phyloP scores from a whole-genome alignment of 1,140 invertebrate genomes.

The Stegodyphus mimosarum region DNA sequence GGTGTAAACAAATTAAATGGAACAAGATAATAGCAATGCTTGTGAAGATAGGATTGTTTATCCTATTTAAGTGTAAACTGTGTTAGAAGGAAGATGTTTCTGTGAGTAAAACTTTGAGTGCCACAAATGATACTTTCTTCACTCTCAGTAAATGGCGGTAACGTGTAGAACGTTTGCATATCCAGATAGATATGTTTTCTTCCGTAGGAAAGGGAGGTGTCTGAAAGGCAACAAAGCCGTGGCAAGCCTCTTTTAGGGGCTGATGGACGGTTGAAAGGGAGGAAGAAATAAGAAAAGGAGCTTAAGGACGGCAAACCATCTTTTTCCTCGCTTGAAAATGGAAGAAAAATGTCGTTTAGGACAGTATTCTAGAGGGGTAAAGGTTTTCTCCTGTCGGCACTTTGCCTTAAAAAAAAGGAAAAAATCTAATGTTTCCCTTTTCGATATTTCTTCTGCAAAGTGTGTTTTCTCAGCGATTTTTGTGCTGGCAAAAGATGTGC shows the following conservation, averaged over 20 bases:
- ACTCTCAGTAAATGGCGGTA: constrained; percentile 14
- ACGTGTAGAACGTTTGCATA: constrained; percentile 43
- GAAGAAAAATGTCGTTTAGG: constrained; percentile 48
- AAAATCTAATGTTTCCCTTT: constrained; percentile 26
- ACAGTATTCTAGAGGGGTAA: constrained; percentile 30
- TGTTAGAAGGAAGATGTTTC: background rate
- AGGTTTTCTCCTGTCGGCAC: constrained; percentile 52
- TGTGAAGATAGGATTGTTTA: too few relatives aligned
- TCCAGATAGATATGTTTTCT: constrained; percentile 13
- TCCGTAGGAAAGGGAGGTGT: background rate
- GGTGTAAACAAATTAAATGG: background rate
- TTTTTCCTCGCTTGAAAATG: constrained; percentile 22
- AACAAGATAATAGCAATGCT: background rate
- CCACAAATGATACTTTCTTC: background rate
- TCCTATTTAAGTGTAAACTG: too few relatives aligned
- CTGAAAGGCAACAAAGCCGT: constrained; percentile 24
- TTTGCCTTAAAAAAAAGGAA: constrained; percentile 23
- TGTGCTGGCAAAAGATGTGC: too few relatives aligned
- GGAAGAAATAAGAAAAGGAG: constrained; percentile 21
- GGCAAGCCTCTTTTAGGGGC: constrained; percentile 23
- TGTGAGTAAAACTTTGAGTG: background rate
- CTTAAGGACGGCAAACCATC: constrained; percentile 15
- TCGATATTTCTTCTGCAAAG: constrained; percentile 6
- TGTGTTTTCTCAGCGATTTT: constrained; percentile 26
- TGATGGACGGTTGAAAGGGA: constrained; percentile 44